phyloP scores from a whole-genome alignment of 2,888 invertebrate genomes.

The Nomada hirtipes region DNA sequence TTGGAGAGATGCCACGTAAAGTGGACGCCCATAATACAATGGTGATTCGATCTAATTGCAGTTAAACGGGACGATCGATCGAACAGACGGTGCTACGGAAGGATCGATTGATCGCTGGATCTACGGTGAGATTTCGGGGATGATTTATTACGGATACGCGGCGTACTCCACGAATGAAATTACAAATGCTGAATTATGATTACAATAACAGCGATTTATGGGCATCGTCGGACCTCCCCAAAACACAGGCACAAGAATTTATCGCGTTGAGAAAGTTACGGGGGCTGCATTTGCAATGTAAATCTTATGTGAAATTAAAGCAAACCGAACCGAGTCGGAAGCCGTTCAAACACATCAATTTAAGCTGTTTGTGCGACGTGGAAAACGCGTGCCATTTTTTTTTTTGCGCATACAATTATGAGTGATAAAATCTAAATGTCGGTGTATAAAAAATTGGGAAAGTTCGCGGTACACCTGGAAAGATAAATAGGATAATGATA shows the following conservation, averaged over 20 bases:
- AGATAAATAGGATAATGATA: neutral
- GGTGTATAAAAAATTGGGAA: neutral
- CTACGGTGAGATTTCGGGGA: conserved; percentile 1
- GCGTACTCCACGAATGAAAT: conserved; percentile 5
- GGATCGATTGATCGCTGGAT: conserved; percentile 5
- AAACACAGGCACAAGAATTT: conserved; percentile 18
- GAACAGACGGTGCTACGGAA: neutral
- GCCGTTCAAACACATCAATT: conserved; percentile 16
- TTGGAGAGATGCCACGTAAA: conserved; percentile 40
- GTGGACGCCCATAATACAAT: conserved; percentile 15
- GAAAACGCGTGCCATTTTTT: neutral
- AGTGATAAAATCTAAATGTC: neutral
- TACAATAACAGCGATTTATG: conserved; percentile 24
- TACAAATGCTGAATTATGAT: conserved; percentile 19
- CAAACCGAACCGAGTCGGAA: conserved; percentile 1
- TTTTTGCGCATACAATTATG: neutral
- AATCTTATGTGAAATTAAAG: conserved; percentile 31
- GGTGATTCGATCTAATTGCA: conserved; percentile 17
- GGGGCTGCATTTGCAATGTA: conserved; percentile 35
- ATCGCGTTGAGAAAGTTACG: conserved; percentile 16
- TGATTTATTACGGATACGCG: conserved; percentile 19
- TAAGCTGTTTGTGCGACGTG: neutral
- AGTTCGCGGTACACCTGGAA: neutral
- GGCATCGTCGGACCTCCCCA: neutral
- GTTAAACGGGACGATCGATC: conserved; percentile 25